Percentiles rank a stretch among this genome's conserved stretches.
Evolutionary conservation across 2,113 vertebrate genomes (phyloP).

Genomic region (Oncorhynchus kisutch): DNA sequence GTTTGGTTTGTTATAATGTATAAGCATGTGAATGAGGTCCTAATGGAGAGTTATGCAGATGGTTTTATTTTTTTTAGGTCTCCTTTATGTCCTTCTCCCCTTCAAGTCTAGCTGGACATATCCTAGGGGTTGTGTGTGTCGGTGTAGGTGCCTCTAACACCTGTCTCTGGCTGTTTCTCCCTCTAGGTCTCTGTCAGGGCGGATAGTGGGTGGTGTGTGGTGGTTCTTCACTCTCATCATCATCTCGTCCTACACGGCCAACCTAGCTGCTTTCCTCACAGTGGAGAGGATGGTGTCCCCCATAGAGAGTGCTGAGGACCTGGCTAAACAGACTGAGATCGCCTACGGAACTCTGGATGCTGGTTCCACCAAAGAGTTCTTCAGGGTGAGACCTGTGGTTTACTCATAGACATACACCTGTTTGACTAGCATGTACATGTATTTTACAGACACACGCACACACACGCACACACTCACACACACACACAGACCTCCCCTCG

Average conservation of each 20-base stretch:
- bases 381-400: constrained; percentile 79
- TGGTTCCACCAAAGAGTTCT: constrained; percentile 98
- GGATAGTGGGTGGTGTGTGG: constrained; percentile 97
- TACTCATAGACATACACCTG: background rate
- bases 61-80: too few species aligned
- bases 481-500: too few species aligned
- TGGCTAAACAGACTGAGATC: constrained; percentile 98
- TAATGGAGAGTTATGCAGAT: too few species aligned
- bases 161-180: constrained; percentile 22
- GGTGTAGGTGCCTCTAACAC: background rate
- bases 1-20: too few species aligned
- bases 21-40: too few species aligned
- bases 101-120: background rate
- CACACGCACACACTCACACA: background rate
- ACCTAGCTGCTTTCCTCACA: constrained; percentile 96
- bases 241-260: constrained; percentile 98
- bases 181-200: constrained; percentile 91
- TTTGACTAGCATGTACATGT: too few species aligned
- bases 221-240: constrained; percentile 99
- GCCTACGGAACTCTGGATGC: constrained; percentile 95
- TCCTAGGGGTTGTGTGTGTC: background rate
- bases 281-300: constrained; percentile 99
- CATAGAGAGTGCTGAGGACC: constrained; percentile 96
- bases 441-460: too few species aligned
- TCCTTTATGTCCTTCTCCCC: too few species aligned